Base-by-base conservation (phyloP, 2,797 vertebrate genomes). In the Neoniphon sammara region DNA sequence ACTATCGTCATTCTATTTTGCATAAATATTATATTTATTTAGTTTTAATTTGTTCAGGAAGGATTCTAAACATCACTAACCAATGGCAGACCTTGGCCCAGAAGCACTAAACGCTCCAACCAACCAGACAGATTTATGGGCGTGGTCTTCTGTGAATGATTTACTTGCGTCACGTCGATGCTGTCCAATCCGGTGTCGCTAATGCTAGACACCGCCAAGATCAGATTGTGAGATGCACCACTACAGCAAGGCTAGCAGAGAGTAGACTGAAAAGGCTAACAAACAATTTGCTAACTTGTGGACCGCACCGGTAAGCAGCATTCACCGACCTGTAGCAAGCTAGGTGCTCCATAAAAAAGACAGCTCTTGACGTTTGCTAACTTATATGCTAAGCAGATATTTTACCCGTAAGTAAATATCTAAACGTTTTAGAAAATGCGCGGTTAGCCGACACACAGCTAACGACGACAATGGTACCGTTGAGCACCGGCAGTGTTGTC, bases 201-300 rank as follows among this genome's bases (percentile, higher is more conserved):
- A 72, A 79, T 83, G 60, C 65, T 83, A 90, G 93, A 92, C 94
- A 94, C 94, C 94, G 94, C 94, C 94, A 95, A 95, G 94, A 93
- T 95, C 93, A 93, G 94, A 94, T 94, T 93, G 93, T 86, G 82
- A 92, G 91, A 87, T 70, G 77, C 80, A 80, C 89, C 85, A 89
- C 79, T 83, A 89, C 81, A 89, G 87, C 84, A 15, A 57, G 59
- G 90, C 87, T 92, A 93, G 80, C 85, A 34, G 56, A 58, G 76
- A 83, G 80, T 54, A 66, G 42, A 65, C 14, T 76, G 73, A 69
- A 60, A 66, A 70, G 70, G 90, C 91, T 90, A 91, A 84, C 83
- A 34, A 61, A 42, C 79, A 10, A 2, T 17, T 53, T 60, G 90
- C 91, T 91, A 83, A 81, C 89, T 81, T 81, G 87, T 70, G 80